Conservation (phyloP, 2,888 invertebrate species). For the Sinelater perroti region DNA sequence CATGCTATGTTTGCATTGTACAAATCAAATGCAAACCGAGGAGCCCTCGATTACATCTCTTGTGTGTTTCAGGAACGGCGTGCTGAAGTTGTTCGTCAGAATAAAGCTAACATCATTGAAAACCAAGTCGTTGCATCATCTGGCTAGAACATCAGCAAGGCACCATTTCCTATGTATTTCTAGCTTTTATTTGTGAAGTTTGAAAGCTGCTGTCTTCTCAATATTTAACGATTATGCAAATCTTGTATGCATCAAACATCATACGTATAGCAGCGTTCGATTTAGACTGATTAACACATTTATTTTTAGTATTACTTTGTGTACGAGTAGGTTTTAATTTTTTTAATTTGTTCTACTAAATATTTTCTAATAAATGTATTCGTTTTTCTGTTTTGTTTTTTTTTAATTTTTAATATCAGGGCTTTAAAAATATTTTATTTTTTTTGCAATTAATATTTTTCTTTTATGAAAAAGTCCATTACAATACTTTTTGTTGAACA, state of each 20-base stretch:
- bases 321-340: not conserved
- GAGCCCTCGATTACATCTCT: no score
- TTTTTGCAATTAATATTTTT: no score
- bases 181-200: constrained; percentile 30
- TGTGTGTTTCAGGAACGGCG: constrained; percentile 79
- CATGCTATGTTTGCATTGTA: no score
- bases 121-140: constrained; percentile 71
- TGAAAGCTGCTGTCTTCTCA: constrained; percentile 24
- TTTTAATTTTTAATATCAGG: no score
- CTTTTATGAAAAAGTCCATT: no score
- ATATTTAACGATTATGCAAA: constrained; percentile 24
- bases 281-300: constrained; percentile 13
- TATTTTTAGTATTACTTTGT: constrained; percentile 6
- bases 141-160: constrained; percentile 61
- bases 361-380: constrained; percentile 15
- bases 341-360: constrained; percentile 8
- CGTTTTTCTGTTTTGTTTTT: constrained; percentile 4
- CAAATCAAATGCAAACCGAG: no score
- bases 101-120: constrained; percentile 77
- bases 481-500: no score
- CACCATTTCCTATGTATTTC: constrained; percentile 28
- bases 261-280: constrained; percentile 25
- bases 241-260: constrained; percentile 16
- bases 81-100: constrained; percentile 90
- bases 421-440: no score